These are phyloP conservation scores for Nematolebias whitei DNA, from an alignment of 2,113 vertebrate species.

Conservation along the genomic window DNA sequence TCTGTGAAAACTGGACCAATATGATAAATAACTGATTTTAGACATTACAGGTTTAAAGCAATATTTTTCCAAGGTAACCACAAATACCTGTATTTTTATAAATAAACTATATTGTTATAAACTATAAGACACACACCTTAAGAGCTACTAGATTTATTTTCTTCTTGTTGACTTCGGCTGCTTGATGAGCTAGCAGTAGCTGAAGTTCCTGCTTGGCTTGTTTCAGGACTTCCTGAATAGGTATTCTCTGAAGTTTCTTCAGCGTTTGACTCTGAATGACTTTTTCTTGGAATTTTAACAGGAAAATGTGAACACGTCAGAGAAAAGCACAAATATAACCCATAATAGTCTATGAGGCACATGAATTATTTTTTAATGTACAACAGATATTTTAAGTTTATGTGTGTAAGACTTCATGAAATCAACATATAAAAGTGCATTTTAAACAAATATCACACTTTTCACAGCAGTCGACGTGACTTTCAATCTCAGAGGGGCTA, in stretches of 20 bases:
- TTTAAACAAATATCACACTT: background rate
- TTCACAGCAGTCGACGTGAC: slow-evolving; percentile 1
- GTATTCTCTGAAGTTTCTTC: background rate
- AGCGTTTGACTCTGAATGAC: background rate
- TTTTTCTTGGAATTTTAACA: slow-evolving; percentile 2
- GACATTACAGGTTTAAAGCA: no score
- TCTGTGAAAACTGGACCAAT: no score
- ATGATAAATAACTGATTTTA: no score
- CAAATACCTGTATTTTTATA: background rate
- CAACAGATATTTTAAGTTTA: background rate
- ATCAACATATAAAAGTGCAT: background rate
- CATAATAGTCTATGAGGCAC: background rate
- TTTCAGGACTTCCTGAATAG: no score
- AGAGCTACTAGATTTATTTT: background rate
- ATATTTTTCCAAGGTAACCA: background rate
- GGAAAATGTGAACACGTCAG: slow-evolving; percentile 5
- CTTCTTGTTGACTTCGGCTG: background rate
- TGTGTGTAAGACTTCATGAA: background rate
- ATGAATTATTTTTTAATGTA: background rate
- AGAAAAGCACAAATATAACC: background rate
- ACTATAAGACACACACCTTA: background rate
- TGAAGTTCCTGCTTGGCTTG: background rate
- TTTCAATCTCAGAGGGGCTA: background rate
- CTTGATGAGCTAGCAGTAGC: background rate
- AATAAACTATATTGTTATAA: background rate